phyloP scores from a whole-genome alignment of 2,888 invertebrate genomes.

The Gastracanthus pulcherrimus region DNA sequence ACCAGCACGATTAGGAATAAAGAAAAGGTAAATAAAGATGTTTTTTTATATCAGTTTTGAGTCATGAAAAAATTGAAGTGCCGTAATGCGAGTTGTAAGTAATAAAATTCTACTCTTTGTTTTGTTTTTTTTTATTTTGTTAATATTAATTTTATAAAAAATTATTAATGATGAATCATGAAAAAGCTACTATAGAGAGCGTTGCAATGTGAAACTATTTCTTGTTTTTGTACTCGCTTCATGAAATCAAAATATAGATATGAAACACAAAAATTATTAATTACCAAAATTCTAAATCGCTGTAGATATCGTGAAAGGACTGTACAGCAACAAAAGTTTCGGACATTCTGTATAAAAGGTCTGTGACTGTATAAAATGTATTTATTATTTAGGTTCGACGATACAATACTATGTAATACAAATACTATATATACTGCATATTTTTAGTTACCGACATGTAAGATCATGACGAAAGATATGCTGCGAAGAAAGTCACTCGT shows the following conservation, averaged over 20 bases:
- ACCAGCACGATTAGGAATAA: background rate
- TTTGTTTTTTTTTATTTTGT: constrained; percentile 32
- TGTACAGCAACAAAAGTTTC: constrained; percentile 60
- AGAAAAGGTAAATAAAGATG: background rate
- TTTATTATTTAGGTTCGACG: constrained; percentile 77
- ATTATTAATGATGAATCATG: constrained; percentile 8
- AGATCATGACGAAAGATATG: constrained; percentile 69
- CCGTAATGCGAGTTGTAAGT: background rate
- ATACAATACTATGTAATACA: constrained; percentile 73
- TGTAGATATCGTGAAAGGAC: constrained; percentile 42
- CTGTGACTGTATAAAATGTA: constrained; percentile 76
- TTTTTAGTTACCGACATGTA: constrained; percentile 72
- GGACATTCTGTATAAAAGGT: constrained; percentile 75
- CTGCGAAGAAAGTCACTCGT: constrained; percentile 61
- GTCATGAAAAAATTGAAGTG: background rate
- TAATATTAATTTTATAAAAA: constrained; percentile 30
- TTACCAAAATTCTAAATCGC: constrained; percentile 42
- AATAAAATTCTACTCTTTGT: constrained; percentile 19
- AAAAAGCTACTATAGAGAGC: background rate
- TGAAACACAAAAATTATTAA: constrained; percentile 11
- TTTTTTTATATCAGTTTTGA: constrained; percentile 33
- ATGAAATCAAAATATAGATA: constrained; percentile 10
- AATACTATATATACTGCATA: constrained; percentile 71
- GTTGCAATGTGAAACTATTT: constrained; percentile 21
- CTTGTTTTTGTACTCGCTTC: constrained; percentile 23